phyloP scores from a whole-genome alignment of 2,888 invertebrate genomes.

The Plebejus argus region DNA sequence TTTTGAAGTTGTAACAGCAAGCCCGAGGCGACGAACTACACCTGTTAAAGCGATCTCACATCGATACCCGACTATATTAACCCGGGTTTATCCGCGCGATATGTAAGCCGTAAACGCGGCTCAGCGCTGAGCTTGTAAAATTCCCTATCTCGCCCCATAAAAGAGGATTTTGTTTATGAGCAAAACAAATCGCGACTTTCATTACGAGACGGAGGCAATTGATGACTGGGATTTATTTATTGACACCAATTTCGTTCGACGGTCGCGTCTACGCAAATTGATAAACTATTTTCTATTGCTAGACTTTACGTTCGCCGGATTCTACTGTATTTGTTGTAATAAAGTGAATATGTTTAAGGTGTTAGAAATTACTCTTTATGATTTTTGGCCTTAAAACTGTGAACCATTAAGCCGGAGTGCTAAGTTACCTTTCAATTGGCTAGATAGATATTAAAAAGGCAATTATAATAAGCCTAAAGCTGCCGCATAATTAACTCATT shows the following conservation, averaged over 20 bases:
- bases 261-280: constrained; percentile 16
- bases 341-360: background rate
- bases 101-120: constrained; percentile 60
- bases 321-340: background rate
- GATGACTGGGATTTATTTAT: constrained; percentile 69
- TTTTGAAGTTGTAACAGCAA: background rate
- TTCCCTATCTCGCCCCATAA: constrained; percentile 69
- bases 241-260: constrained; percentile 61
- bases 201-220: constrained; percentile 58
- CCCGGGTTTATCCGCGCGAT: constrained; percentile 34
- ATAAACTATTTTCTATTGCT: constrained; percentile 8
- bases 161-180: constrained; percentile 76
- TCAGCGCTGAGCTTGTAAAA: constrained; percentile 63
- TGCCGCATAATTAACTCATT: too few species aligned
- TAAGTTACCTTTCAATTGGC: too few species aligned
- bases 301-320: background rate
- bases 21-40: background rate
- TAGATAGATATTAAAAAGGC: too few species aligned
- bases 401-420: too few species aligned
- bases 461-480: too few species aligned
- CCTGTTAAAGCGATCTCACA: constrained; percentile 29
- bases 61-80: constrained; percentile 32
- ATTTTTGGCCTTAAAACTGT: too few species aligned
- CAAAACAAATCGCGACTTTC: constrained; percentile 70
- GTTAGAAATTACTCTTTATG: too few species aligned